A percentile compares a stretch with the other conserved stretches of the same genome.
Evolutionary conservation across 2,113 vertebrate genomes (phyloP).

Genomic region (Mirounga angustirostris): DNA sequence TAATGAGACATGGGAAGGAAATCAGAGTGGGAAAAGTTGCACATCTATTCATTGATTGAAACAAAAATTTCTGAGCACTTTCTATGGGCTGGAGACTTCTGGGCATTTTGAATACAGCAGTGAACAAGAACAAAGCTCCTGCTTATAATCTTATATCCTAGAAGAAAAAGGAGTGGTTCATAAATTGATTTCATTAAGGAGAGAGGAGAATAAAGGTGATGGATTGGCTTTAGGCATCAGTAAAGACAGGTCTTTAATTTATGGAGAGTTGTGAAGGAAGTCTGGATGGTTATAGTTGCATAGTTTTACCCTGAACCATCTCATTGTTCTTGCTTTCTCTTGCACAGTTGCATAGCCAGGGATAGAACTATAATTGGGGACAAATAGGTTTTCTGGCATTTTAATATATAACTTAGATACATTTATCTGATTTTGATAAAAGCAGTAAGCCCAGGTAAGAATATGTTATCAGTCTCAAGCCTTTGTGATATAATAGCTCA

Average conservation of each 20-base stretch:
- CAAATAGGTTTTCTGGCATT: neutral
- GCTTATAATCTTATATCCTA: neutral
- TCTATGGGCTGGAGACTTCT: neutral
- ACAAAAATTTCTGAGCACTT: conserved; percentile 16
- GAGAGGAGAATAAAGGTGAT: neutral
- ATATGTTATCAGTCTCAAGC: neutral
- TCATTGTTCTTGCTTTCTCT: conserved; percentile 3
- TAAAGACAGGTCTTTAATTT: conserved; percentile 2
- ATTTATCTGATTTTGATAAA: conserved; percentile 18
- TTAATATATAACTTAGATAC: neutral
- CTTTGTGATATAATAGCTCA: neutral
- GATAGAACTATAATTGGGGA: neutral
- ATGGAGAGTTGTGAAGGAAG: neutral
- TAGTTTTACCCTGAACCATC: neutral
- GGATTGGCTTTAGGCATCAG: neutral
- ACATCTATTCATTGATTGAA: neutral
- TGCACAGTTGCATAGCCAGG: neutral
- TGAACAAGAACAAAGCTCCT: neutral
- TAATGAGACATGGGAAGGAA: neutral
- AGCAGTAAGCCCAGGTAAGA: neutral
- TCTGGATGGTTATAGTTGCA: neutral
- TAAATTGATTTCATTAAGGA: neutral
- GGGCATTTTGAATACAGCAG: neutral
- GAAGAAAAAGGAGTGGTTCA: neutral
- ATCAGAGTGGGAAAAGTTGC: neutral